Conservation (phyloP, 2,797 vertebrate species). For the Agapornis canus region DNA sequence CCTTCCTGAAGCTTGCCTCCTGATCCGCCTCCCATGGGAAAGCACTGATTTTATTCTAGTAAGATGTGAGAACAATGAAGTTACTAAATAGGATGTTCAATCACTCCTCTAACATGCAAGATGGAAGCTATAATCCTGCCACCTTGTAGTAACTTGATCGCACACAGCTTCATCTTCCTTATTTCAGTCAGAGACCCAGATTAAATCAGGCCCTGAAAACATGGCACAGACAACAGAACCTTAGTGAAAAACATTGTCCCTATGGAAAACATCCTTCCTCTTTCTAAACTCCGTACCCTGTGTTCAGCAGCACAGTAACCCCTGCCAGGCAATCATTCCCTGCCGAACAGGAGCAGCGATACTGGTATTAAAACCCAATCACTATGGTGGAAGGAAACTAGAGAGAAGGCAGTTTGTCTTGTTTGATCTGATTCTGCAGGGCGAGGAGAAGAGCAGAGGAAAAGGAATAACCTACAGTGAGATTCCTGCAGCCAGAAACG, state of each 20-base stretch:
- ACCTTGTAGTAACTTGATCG: not conserved
- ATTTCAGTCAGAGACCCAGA: not conserved
- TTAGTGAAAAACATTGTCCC: not conserved
- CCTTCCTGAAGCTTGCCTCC: not conserved
- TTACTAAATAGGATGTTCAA: not conserved
- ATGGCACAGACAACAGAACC: not conserved
- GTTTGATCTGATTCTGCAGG: not conserved
- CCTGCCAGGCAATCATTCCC: not conserved
- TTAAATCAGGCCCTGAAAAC: not conserved
- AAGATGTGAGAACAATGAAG: not conserved
- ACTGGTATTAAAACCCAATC: not conserved
- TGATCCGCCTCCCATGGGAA: not conserved
- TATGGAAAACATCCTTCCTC: not conserved
- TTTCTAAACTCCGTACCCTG: not conserved
- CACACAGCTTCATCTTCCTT: not conserved
- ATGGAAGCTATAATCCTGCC: not conserved
- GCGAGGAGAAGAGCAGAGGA: not conserved
- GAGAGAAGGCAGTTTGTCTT: not conserved
- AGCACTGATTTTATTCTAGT: not conserved
- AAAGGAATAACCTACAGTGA: not conserved
- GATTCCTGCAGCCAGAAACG: not conserved
- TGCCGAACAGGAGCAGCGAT: not conserved
- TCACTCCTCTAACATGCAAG: not conserved
- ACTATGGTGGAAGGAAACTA: not conserved
- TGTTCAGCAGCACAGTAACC: not conserved